Evolutionary conservation across 2,113 vertebrate genomes (phyloP), one percentile per base, ranked within the genome.

Genomic region (Colaptes auratus): DNA sequence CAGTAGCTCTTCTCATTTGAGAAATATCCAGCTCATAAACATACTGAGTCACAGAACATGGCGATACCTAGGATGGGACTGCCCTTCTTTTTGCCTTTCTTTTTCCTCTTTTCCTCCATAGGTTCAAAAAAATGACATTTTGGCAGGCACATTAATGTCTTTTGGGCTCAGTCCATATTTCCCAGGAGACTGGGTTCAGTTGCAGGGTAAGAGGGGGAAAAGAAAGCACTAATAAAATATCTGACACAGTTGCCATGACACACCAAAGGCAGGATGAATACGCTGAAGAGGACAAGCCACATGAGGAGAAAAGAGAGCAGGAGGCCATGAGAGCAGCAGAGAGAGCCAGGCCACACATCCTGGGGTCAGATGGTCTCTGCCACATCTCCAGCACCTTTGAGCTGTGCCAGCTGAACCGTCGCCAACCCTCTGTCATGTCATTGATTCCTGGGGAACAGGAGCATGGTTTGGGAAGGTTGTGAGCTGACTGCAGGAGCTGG

Each of bases 151-250:
- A 2, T 2, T 60, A 88, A 83, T n/a, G 53, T 33, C 81, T 88
- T 81, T 64, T 82, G 90, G 93, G 82, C 48, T 96, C 69, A 88
- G 90, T 65, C 90, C 88, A 31, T 88, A 95, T 96, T 96, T 94
- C 95, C 95, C 95, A 53, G 93, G 95, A 96, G 95, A 94, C 76
- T 0, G 61, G 56, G 92, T 96, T 96, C 95, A 96, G 48, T 77
- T 52, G 60, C 60, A 93, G 96, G 95, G 75, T 90, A 94, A 94
- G 87, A 60, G 39, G 8, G 18, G 10, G 18, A 7, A 46, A 24
- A 13, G 13, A 35, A 15, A 92, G 58, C 24, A 11, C 80, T 74
- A 86, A 94, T 91, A 93, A 95, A 96, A 88, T 69, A 71, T 96
- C 72, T 77, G 70, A 86, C 56, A 30, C 46, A 78, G 88, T 95